Evolutionary conservation across 2,797 vertebrate genomes (phyloP).

Genomic region (Mastacembelus armatus): DNA sequence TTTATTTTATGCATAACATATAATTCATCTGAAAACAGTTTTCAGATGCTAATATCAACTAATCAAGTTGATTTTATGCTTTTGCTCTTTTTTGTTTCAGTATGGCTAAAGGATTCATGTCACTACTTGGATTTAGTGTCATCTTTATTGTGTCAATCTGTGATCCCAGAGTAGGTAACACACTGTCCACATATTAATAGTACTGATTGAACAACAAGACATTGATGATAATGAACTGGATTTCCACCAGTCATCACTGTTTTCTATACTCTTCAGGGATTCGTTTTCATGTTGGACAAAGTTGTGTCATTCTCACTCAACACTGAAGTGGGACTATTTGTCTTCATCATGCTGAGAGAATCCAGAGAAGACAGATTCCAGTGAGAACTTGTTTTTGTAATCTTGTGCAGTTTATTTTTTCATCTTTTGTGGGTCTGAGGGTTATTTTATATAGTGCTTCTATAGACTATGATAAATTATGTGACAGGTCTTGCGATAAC

Average conservation of each 20-base stretch:
- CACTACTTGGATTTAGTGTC: constrained; percentile 74
- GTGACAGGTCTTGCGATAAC: too few relatives aligned
- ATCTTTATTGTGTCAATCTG: constrained; percentile 79
- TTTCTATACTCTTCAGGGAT: constrained; percentile 66
- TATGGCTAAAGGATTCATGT: constrained; percentile 65
- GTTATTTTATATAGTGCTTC: too few relatives aligned
- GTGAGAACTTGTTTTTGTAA: constrained; percentile 52
- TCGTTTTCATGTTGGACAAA: constrained; percentile 81
- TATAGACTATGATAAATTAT: too few relatives aligned
- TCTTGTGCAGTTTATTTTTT: too few relatives aligned
- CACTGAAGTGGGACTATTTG: constrained; percentile 68
- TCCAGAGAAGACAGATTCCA: constrained; percentile 75
- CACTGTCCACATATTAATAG: not conserved
- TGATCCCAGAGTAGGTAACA: constrained; percentile 76
- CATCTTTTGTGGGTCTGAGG: too few relatives aligned
- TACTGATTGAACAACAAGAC: not conserved
- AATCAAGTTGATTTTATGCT: constrained; percentile 29
- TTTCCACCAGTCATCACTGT: constrained; percentile 1
- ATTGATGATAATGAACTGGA: not conserved
- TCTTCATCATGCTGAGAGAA: constrained; percentile 75
- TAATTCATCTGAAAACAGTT: too few relatives aligned
- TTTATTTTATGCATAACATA: too few relatives aligned
- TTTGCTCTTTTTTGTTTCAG: constrained; percentile 51
- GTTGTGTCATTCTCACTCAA: constrained; percentile 81
- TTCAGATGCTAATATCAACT: constrained; percentile 13